Percentiles rank a stretch among this genome's conserved stretches.
Conservation (phyloP, 1,140 invertebrate species). For the Akabosia matsudoensis region DNA sequence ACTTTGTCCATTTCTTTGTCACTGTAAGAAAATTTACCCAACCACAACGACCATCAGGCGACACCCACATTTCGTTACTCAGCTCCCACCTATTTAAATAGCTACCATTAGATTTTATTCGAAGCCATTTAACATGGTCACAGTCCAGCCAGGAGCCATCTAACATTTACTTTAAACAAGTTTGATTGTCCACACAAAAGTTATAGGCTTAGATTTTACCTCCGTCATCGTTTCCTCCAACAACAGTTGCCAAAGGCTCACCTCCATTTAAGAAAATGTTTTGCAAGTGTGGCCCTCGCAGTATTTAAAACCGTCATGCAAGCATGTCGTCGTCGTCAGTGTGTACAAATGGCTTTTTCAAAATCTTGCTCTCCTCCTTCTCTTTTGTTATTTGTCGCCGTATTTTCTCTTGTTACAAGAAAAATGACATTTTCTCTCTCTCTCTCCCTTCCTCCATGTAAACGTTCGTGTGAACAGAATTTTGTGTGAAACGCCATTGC, state of each 20-base stretch:
- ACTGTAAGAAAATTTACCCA: neutral
- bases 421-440: slow-evolving; percentile 9
- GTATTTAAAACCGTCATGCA: neutral
- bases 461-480: neutral
- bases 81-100: neutral
- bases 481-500: neutral
- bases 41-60: neutral
- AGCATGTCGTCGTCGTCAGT: slow-evolving; percentile 16
- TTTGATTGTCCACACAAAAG: neutral
- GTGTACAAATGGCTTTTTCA: slow-evolving; percentile 4
- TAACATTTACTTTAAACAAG: neutral
- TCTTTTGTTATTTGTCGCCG: neutral
- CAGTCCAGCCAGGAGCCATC: neutral
- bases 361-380: neutral
- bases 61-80: neutral
- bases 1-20: slow-evolving; percentile 19
- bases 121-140: neutral
- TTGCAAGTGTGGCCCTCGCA: neutral
- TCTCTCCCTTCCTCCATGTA: neutral
- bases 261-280: neutral
- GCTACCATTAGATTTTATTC: neutral
- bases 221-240: neutral
- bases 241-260: neutral
- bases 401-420: neutral
- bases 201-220: neutral